Conservation (phyloP, 2,888 invertebrate species). For the Orchestes rusci region DNA sequence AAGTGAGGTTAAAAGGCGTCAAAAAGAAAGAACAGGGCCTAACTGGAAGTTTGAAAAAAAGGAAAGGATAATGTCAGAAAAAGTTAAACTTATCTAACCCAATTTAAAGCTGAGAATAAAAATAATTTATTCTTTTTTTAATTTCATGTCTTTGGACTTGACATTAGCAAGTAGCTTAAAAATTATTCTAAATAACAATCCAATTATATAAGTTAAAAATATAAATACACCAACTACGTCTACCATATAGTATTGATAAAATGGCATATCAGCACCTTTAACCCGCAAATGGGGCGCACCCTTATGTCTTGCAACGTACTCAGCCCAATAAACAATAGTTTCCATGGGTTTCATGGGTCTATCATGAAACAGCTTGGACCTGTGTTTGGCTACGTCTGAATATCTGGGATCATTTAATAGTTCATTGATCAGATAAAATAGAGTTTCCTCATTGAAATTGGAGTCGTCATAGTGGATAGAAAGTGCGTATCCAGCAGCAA, state of each 20-base stretch:
- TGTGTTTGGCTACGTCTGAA: constrained; percentile 26
- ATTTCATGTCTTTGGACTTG: too few species aligned
- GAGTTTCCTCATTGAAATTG: constrained; percentile 43
- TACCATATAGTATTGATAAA: constrained; percentile 33
- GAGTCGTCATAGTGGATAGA: constrained; percentile 38
- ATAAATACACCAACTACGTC: constrained; percentile 30
- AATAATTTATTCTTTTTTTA: too few species aligned
- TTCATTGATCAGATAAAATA: constrained; percentile 39
- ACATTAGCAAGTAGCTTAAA: too few species aligned
- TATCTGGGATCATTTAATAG: constrained; percentile 40
- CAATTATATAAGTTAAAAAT: too few species aligned
- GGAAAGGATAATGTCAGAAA: too few species aligned
- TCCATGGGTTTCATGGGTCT: constrained; percentile 33
- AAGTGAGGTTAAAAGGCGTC: too few species aligned
- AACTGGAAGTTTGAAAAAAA: too few species aligned
- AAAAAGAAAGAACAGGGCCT: too few species aligned
- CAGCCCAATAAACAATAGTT: constrained; percentile 33
- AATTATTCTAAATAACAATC: too few species aligned
- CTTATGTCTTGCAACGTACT: constrained; percentile 33
- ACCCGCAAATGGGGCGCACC: constrained; percentile 35
- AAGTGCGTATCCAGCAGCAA: constrained; percentile 41
- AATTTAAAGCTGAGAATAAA: too few species aligned
- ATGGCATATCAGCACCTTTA: constrained; percentile 29
- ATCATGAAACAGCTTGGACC: constrained; percentile 32
- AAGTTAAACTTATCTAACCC: too few species aligned